Percentiles rank a stretch among this genome's conserved stretches.
phyloP scores from a whole-genome alignment of 2,797 vertebrate species.

The Girardinus metallicus region DNA sequence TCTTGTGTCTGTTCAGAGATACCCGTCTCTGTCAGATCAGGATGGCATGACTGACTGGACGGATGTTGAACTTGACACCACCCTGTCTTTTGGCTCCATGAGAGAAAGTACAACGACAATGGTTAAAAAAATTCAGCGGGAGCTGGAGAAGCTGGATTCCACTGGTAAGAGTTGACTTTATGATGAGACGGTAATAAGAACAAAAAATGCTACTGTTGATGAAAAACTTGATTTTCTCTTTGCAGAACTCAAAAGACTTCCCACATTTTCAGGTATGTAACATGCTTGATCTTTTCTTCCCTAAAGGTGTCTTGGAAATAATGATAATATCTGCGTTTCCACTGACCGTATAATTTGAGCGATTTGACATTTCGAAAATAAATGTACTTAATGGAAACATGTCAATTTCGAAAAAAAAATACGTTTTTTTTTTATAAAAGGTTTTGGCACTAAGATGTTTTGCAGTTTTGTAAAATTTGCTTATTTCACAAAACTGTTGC shows the following conservation, averaged over 20 bases:
- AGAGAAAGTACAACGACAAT: slow-evolving; percentile 28
- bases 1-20: slow-evolving; percentile 46
- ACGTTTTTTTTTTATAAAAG: too few relatives aligned
- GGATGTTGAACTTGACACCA: slow-evolving; percentile 54
- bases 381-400: too few relatives aligned
- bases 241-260: slow-evolving; percentile 68
- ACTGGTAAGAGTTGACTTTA: slow-evolving; percentile 50
- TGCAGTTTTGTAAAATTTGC: too few relatives aligned
- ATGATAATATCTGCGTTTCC: neutral
- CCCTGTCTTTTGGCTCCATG: slow-evolving; percentile 64
- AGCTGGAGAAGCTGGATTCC: slow-evolving; percentile 60
- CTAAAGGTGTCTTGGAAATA: neutral
- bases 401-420: too few relatives aligned
- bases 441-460: too few relatives aligned
- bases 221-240: neutral
- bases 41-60: slow-evolving; percentile 36
- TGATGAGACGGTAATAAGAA: accelerated
- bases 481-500: too few relatives aligned
- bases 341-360: too few relatives aligned
- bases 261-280: slow-evolving; percentile 59
- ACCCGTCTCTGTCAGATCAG: slow-evolving; percentile 15
- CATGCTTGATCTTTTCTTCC: neutral
- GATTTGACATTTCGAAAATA: too few relatives aligned
- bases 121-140: slow-evolving; percentile 44
- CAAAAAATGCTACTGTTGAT: accelerated